phyloP scores from a whole-genome alignment of 2,113 vertebrate species.

The Calidris pygmaea region DNA sequence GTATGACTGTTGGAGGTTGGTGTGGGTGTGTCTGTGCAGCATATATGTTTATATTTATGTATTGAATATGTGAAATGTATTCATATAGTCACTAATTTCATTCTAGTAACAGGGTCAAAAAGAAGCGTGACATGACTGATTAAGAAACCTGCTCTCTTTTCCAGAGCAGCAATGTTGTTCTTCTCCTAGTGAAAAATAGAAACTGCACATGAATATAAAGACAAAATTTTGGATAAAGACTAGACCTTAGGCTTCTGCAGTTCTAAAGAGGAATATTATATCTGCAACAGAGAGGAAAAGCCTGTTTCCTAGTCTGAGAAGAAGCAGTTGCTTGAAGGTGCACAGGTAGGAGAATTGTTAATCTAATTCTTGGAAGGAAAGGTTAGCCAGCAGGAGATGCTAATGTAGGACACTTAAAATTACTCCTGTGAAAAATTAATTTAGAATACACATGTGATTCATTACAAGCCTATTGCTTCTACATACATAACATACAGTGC shows the following conservation, averaged over 20 bases:
- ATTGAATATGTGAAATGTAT: not conserved
- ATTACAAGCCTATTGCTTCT: not conserved
- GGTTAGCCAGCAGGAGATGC: not conserved
- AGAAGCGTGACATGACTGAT: not conserved
- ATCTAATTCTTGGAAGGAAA: not conserved
- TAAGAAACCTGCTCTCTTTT: not conserved
- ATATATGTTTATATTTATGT: not conserved
- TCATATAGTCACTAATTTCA: not conserved
- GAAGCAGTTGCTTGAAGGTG: not conserved
- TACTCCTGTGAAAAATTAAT: not conserved
- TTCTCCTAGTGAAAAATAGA: not conserved
- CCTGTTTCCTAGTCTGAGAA: not conserved
- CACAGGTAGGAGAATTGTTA: not conserved
- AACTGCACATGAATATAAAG: not conserved
- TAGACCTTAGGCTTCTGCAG: not conserved
- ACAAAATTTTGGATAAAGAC: not conserved
- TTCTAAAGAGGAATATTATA: not conserved
- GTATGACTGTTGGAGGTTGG: not conserved
- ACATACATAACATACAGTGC: not conserved
- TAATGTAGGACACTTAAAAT: conserved; percentile 9
- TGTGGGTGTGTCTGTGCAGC: not conserved
- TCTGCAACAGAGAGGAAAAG: not conserved
- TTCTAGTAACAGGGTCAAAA: not conserved
- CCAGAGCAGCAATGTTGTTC: not conserved
- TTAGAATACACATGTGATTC: not conserved